These are phyloP conservation scores for Drosophila acutilabella DNA, from an alignment of 2,888 invertebrate species.

Conservation along the genomic window DNA sequence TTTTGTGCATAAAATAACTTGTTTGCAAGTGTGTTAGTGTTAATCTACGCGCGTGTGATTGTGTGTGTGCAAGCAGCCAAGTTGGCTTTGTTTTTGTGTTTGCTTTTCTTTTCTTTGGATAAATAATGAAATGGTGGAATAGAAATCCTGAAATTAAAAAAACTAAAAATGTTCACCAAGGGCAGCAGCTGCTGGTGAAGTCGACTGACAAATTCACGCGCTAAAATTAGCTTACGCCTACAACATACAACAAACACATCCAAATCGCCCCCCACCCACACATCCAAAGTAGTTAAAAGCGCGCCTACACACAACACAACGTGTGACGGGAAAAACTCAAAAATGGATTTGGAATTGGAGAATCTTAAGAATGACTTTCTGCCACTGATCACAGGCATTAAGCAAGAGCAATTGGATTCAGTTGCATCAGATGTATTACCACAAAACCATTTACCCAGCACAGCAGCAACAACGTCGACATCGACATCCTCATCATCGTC, in stretches of 20 bases:
- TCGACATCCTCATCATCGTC: conserved; percentile 76
- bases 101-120: conserved; percentile 24
- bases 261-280: conserved; percentile 1
- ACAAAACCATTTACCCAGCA: conserved; percentile 69
- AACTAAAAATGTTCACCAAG: conserved; percentile 54
- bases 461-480: conserved; percentile 73
- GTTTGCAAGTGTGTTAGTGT: conserved; percentile 39
- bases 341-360: conserved; percentile 84
- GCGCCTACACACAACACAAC: not conserved
- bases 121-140: conserved; percentile 55
- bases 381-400: conserved; percentile 83
- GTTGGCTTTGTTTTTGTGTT: conserved; percentile 42
- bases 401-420: conserved; percentile 84
- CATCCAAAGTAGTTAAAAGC: too few relatives aligned
- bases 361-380: conserved; percentile 84
- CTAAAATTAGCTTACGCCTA: conserved; percentile 53
- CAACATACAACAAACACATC: not conserved
- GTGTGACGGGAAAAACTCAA: conserved; percentile 28
- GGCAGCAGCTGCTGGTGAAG: conserved; percentile 52
- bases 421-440: conserved; percentile 74
- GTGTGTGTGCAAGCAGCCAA: conserved; percentile 31
- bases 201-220: conserved; percentile 40
- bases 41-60: conserved; percentile 10
- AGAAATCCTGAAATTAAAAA: conserved; percentile 33
- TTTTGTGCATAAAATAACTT: conserved; percentile 48